Percentiles rank a stretch among this genome's conserved stretches.
phyloP scores from a whole-genome alignment of 2,797 vertebrate genomes.

The Falco biarmicus region DNA sequence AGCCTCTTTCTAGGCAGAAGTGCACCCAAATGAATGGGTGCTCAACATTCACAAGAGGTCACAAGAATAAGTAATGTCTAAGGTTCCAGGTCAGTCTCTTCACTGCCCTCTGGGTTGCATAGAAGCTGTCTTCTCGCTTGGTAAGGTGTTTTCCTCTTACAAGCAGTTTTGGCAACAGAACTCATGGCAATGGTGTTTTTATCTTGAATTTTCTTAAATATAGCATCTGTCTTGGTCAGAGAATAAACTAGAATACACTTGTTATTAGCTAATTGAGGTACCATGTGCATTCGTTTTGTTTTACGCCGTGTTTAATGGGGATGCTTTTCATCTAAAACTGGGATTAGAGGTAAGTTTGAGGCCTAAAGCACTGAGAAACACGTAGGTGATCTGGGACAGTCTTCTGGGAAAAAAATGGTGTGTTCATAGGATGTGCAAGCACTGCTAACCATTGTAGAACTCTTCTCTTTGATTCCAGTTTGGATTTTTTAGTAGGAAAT shows the following conservation, averaged over 20 bases:
- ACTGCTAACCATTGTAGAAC: background rate
- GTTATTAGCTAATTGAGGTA: background rate
- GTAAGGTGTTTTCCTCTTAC: background rate
- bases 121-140: background rate
- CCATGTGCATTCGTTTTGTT: background rate
- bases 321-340: background rate
- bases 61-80: background rate
- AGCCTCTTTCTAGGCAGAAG: background rate
- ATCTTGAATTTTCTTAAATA: background rate
- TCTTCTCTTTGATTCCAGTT: background rate
- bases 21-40: background rate
- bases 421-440: background rate
- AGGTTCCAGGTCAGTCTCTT: background rate
- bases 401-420: background rate
- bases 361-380: background rate
- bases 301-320: background rate
- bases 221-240: background rate
- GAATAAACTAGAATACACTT: background rate
- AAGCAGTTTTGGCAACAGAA: background rate
- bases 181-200: background rate
- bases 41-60: background rate
- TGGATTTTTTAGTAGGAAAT: background rate
- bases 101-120: background rate
- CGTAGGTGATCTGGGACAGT: background rate
- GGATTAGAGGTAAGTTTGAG: background rate